Base-by-base conservation (phyloP, 2,797 vertebrate species). In the Hylomyscus alleni region DNA sequence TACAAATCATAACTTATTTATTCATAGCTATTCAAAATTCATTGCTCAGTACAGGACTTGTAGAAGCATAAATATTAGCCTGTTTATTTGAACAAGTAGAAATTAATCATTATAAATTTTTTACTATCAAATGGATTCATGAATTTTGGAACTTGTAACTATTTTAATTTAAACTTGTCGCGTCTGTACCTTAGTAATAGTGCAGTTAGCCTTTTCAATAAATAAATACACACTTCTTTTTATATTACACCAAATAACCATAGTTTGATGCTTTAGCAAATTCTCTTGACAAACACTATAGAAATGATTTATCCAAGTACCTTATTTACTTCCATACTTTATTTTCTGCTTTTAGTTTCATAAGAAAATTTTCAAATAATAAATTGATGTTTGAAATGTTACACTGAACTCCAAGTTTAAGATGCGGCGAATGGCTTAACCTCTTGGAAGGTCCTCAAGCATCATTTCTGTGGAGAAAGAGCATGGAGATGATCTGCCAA, bases 31-130 rank as follows among this genome's bases (percentile, higher is more conserved):
- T 77, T 60, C 13, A 90, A 96, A 96, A 91, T 44, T 5, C 22
- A 85, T 93, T 95, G 65, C 67, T 97, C 47, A 89, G 73, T 58
- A 37, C 22, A 47, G 31, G 89, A 26, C 34, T 75, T 37, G 83
- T 20, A 65, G 78, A 94, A 4, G 13, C 73, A 77, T 62, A 50
- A 76, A 87, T 22, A 87, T 78, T 86, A 92, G 72, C 56, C 44
- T 83, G 62, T 65, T 22, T 67, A 69, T 82, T 77, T 14, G 47
- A 20, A 91, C 67, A 89, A 89, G 2, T 65, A 94, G 22, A 96
- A 97, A 96, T 91, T 83, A 95, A 83, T 89, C 12, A n/a, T 97
- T 89, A 92, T 54, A 50, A 73, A 31, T 62, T 91, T 91, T 96
- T n/a, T 92, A 6, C 86, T 92, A n/a, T 91, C 89, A 88, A 82